A percentile compares a stretch with the other conserved stretches of the same genome.
phyloP scores from a whole-genome alignment of 1,140 invertebrate genomes.

The Cheumatopsyche charites region DNA sequence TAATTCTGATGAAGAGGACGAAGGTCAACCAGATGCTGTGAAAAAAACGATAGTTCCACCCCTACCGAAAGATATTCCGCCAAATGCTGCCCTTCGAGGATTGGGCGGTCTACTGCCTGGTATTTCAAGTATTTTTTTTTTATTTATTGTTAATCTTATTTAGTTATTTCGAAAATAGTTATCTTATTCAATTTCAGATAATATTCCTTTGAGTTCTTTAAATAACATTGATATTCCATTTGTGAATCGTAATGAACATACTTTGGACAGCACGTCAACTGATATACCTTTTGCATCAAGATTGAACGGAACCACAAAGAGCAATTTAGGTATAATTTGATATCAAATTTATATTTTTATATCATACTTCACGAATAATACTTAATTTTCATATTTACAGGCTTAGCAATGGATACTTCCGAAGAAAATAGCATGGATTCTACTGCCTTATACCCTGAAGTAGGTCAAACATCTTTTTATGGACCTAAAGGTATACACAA shows the following conservation, averaged over 20 bases:
- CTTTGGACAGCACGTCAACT: slow-evolving; percentile 17
- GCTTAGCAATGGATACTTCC: slow-evolving; percentile 56
- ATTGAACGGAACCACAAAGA: slow-evolving; percentile 29
- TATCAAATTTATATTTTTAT: background rate
- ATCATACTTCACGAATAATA: background rate
- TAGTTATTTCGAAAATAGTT: background rate
- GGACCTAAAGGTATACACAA: slow-evolving; percentile 34
- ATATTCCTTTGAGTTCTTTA: too few relatives aligned
- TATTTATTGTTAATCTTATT: background rate
- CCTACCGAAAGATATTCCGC: background rate
- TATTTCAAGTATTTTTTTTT: background rate
- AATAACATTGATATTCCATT: background rate
- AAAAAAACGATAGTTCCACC: background rate
- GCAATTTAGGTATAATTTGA: background rate
- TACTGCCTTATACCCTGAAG: slow-evolving; percentile 49
- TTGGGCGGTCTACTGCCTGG: slow-evolving; percentile 27
- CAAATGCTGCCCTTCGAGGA: slow-evolving; percentile 10
- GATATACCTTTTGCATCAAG: slow-evolving; percentile 28
- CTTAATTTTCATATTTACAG: slow-evolving; percentile 44
- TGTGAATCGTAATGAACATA: slow-evolving; percentile 30
- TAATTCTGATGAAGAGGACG: slow-evolving; percentile 88
- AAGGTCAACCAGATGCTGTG: slow-evolving; percentile 49
- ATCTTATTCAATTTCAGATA: too few relatives aligned
- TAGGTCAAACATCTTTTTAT: slow-evolving; percentile 38
- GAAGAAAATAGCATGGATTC: slow-evolving; percentile 54